Percentiles rank a stretch among this genome's conserved stretches.
Conservation (phyloP, 2,888 invertebrate species). For the Apotomis betuletana region DNA sequence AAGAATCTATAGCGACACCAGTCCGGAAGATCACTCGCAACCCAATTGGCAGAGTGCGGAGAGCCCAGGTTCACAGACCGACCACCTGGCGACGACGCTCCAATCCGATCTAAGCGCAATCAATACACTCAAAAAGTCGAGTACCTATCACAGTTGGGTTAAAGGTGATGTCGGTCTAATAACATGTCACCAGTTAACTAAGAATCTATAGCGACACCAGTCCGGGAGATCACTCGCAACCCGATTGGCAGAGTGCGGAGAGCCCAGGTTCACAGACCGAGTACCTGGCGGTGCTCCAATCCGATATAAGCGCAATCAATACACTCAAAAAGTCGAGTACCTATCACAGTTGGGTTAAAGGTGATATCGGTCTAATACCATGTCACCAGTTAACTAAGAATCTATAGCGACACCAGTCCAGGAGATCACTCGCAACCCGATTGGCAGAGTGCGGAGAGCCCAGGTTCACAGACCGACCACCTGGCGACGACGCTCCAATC, state of each 20-base stretch:
- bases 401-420: not conserved
- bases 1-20: not conserved
- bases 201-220: not conserved
- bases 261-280: constrained; percentile 12
- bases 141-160: too few relatives aligned
- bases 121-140: too few relatives aligned
- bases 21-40: constrained; percentile 13
- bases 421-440: constrained; percentile 5
- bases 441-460: constrained; percentile 39
- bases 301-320: not conserved
- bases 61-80: constrained; percentile 40
- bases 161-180: too few relatives aligned
- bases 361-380: too few relatives aligned
- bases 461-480: too few relatives aligned
- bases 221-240: constrained; percentile 8
- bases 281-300: constrained; percentile 1
- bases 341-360: not conserved
- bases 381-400: not conserved
- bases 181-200: not conserved
- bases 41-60: constrained; percentile 36
- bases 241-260: constrained; percentile 37
- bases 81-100: constrained; percentile 24
- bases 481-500: too few relatives aligned
- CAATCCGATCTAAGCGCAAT: not conserved
- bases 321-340: not conserved